These are phyloP conservation scores for Varecia variegata DNA, from an alignment of 2,797 vertebrate genomes.

Conservation along the genomic window DNA sequence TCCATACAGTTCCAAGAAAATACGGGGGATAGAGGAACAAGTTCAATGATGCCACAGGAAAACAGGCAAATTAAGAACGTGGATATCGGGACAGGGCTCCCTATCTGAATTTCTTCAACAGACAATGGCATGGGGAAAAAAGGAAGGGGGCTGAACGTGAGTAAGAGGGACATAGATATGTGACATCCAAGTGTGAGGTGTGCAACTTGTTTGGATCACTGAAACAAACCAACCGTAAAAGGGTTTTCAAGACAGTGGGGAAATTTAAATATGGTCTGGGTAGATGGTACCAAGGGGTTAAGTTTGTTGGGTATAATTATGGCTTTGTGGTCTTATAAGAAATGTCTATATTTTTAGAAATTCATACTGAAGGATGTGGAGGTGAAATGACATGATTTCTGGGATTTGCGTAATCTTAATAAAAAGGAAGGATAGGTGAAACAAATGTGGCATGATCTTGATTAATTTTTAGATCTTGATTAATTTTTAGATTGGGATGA, in stretches of 20 bases:
- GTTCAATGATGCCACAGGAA: not conserved
- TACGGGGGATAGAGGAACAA: not conserved
- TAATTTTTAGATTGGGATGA: not conserved
- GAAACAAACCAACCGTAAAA: not conserved
- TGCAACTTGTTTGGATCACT: not conserved
- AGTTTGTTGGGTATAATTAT: constrained; percentile 6
- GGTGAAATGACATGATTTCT: not conserved
- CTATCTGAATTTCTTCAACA: not conserved
- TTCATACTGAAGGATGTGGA: not conserved
- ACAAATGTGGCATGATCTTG: not conserved
- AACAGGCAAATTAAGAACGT: not conserved
- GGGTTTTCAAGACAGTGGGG: not conserved
- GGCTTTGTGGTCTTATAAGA: not conserved
- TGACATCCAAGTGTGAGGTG: not conserved
- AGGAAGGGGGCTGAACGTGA: not conserved
- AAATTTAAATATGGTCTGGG: not conserved
- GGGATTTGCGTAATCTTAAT: not conserved
- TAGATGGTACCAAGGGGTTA: not conserved
- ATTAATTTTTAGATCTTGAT: not conserved
- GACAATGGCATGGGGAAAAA: not conserved
- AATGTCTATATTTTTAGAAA: constrained; percentile 16
- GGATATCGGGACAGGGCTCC: not conserved
- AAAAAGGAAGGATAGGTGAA: not conserved
- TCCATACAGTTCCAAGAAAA: constrained; percentile 13
- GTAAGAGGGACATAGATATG: not conserved